phyloP scores from a whole-genome alignment of 2,888 invertebrate genomes.

The Frankliniella fusca region DNA sequence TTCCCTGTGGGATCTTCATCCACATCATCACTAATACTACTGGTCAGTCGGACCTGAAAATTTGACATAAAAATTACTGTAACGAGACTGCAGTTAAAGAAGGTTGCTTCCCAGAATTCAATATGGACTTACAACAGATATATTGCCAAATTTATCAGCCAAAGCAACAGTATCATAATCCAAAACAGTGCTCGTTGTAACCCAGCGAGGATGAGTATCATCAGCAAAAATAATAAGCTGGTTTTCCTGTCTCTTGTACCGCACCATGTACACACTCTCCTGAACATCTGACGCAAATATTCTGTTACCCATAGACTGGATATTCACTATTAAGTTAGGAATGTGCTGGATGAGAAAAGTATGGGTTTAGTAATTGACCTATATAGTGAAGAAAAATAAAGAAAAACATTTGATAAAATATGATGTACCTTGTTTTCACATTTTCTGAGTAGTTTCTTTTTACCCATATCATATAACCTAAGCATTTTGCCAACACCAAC shows the following conservation, averaged over 20 bases:
- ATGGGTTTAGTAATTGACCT: not conserved
- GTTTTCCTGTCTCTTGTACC: constrained; percentile 93
- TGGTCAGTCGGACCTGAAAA: constrained; percentile 67
- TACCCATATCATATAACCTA: constrained; percentile 92
- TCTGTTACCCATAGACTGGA: constrained; percentile 90
- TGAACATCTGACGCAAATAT: constrained; percentile 94
- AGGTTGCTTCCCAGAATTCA: not conserved
- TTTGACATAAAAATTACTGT: constrained; percentile 5
- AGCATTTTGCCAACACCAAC: constrained; percentile 90
- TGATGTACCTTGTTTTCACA: constrained; percentile 82
- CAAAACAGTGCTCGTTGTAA: constrained; percentile 83
- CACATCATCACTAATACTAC: constrained; percentile 92
- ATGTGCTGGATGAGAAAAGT: constrained; percentile 64
- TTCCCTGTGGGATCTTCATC: constrained; percentile 99
- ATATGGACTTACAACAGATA: constrained; percentile 68
- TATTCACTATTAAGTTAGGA: constrained; percentile 89
- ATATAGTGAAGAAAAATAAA: not conserved
- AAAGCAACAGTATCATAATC: constrained; percentile 96
- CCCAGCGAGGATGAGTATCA: constrained; percentile 95
- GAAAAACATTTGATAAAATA: not conserved
- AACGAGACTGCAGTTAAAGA: not conserved
- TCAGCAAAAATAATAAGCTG: constrained; percentile 97
- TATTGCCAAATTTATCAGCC: constrained; percentile 97
- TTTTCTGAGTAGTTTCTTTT: constrained; percentile 91
- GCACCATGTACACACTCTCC: constrained; percentile 93